These are phyloP conservation scores for Montipora capitata DNA, from an alignment of 92 coral and sea anemone genomes.

Conservation along the genomic window DNA sequence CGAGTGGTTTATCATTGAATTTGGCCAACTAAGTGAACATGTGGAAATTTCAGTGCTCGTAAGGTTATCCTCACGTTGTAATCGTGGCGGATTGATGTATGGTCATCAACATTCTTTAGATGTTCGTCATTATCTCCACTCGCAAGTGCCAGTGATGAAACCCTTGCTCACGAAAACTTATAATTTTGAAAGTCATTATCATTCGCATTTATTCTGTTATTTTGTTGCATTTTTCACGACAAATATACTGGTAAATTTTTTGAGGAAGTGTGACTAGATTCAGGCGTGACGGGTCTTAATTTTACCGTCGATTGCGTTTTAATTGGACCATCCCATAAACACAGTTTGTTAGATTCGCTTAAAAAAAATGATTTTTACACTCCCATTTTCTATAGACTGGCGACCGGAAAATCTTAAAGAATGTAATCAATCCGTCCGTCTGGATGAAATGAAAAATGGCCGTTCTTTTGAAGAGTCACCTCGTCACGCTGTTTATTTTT, in stretches of 20 bases:
- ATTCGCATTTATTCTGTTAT: not conserved
- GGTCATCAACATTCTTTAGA: slow-evolving; percentile 32
- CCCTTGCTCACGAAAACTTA: not conserved
- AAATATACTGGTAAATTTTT: no score
- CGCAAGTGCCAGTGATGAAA: not conserved
- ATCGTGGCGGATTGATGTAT: not conserved
- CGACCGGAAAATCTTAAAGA: no score
- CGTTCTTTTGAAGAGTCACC: not conserved
- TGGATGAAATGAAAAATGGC: not conserved
- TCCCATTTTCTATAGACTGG: no score
- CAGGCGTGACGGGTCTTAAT: slow-evolving; percentile 28
- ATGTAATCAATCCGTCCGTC: no score
- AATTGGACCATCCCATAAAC: slow-evolving; percentile 1
- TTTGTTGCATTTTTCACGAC: slow-evolving; percentile 29
- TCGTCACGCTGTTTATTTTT: not conserved
- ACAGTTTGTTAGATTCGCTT: not conserved
- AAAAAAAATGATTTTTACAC: not conserved
- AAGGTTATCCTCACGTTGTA: not conserved
- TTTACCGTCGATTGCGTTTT: not conserved
- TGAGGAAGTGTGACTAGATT: no score
- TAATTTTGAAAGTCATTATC: no score
- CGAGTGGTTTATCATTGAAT: slow-evolving; percentile 6
- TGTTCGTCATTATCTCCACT: slow-evolving; percentile 20
- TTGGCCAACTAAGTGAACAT: slow-evolving; percentile 1
- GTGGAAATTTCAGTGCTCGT: not conserved